Conservation (phyloP, 2,113 vertebrate genomes). For the Chloropsis hardwickii region DNA sequence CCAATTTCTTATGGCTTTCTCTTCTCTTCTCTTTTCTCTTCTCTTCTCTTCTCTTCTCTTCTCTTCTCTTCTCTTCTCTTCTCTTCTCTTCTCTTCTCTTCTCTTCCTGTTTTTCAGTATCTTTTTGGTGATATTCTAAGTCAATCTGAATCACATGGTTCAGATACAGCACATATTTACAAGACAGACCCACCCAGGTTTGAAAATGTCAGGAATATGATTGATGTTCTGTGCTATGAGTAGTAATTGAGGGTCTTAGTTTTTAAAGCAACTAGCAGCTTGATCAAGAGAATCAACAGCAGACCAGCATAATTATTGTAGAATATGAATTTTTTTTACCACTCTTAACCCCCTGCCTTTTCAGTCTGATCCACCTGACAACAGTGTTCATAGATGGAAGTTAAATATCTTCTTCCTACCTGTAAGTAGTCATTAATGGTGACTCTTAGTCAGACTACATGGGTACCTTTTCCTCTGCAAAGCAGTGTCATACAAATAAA, state of each 20-base stretch:
- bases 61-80: neutral
- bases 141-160: neutral
- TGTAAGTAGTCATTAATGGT: neutral
- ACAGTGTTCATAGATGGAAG: neutral
- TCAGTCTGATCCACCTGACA: neutral
- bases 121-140: neutral
- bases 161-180: neutral
- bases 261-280: conserved; percentile 25
- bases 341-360: neutral
- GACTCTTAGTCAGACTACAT: conserved; percentile 24
- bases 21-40: rapidly evolving
- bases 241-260: neutral
- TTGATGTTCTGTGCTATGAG: neutral
- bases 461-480: neutral
- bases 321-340: conserved; percentile 57
- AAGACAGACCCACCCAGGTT: neutral
- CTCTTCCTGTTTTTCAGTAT: neutral
- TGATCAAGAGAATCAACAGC: conserved; percentile 33
- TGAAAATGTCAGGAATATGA: neutral
- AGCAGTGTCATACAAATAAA: conserved; percentile 5
- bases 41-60: rapidly evolving
- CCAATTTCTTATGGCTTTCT: no score
- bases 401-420: neutral
- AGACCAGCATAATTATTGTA: neutral
- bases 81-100: neutral